Conservation (phyloP, 2,113 vertebrate genomes). For the Chloroceryle aenea region DNA sequence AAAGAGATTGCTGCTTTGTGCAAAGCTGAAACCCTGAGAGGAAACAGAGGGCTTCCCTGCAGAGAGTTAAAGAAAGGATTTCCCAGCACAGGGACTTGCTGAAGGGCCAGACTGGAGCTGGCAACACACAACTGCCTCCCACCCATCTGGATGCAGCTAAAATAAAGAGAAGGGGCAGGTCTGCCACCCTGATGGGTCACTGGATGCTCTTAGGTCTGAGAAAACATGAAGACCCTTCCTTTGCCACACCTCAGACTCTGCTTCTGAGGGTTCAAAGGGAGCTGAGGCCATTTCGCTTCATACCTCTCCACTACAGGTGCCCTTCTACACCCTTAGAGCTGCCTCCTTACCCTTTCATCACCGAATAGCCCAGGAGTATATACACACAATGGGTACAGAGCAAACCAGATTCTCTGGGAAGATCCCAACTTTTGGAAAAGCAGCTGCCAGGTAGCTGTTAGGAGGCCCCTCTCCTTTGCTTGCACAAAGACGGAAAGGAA, state of each 20-base stretch:
- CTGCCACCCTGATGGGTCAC: background rate
- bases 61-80: background rate
- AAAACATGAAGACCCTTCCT: background rate
- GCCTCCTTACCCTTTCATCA: too few species aligned
- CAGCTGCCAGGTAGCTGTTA: too few species aligned
- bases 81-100: background rate
- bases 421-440: background rate
- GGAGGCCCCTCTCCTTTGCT: background rate
- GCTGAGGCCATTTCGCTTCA: background rate
- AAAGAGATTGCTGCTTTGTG: background rate
- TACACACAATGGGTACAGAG: background rate
- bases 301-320: background rate
- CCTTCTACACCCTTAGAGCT: background rate
- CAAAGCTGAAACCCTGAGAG: background rate
- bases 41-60: background rate
- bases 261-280: background rate
- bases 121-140: background rate
- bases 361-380: background rate
- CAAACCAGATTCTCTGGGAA: background rate
- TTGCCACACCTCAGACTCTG: background rate
- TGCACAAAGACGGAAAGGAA: background rate
- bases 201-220: background rate
- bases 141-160: background rate
- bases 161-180: background rate
- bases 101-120: background rate